phyloP scores from a whole-genome alignment of 2,113 vertebrate genomes.

The Cacatua alba region DNA sequence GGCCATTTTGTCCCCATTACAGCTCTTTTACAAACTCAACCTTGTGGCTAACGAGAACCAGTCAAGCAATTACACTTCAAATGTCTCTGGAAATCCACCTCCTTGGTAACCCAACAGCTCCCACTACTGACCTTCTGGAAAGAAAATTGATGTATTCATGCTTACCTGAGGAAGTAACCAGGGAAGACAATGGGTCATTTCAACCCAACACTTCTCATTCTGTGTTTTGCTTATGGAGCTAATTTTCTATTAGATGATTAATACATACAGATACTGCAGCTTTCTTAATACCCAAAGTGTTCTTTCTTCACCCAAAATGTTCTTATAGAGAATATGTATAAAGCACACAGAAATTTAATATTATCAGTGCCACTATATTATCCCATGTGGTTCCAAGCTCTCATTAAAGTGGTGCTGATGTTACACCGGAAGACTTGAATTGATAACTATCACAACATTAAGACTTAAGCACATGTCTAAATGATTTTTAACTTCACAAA shows the following conservation, averaged over 20 bases:
- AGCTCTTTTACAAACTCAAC: neutral
- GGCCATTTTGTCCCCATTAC: neutral
- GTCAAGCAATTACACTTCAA: conserved; percentile 1
- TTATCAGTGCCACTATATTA: neutral
- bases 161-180: neutral
- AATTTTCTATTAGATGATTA: neutral
- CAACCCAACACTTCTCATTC: neutral
- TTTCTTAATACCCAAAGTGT: neutral
- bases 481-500: neutral
- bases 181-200: neutral
- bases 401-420: neutral
- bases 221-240: neutral
- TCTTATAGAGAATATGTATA: neutral
- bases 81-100: conserved; percentile 19
- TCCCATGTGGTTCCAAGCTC: neutral
- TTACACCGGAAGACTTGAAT: neutral
- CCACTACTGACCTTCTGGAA: conserved; percentile 33
- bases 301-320: neutral
- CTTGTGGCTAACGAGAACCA: conserved; percentile 8
- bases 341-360: neutral
- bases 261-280: neutral
- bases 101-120: conserved; percentile 40
- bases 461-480: neutral
- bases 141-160: neutral
- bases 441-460: neutral